phyloP scores from a whole-genome alignment of 2,113 vertebrate species.

The Chiloscyllium plagiosum region DNA sequence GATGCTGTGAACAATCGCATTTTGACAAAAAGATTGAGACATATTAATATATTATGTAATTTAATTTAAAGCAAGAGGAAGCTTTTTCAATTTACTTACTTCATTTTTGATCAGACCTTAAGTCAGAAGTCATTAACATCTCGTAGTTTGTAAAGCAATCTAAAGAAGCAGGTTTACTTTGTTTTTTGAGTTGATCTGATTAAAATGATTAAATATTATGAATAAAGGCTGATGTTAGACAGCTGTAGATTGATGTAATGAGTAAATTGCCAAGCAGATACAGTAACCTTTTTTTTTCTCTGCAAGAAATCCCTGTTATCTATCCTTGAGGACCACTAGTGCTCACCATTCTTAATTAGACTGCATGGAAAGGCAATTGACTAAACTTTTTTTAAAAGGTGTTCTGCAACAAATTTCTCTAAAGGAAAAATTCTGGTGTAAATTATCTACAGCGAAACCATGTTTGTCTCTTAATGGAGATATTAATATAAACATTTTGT shows the following conservation, averaged over 20 bases:
- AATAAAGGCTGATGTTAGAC: background rate
- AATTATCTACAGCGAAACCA: constrained; percentile 22
- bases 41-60: constrained; percentile 15
- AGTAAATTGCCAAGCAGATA: background rate
- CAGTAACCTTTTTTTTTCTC: too few species aligned
- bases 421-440: background rate
- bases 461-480: constrained; percentile 3
- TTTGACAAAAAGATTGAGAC: background rate
- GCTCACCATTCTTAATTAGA: background rate
- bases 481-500: constrained; percentile 14
- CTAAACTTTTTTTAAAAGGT: background rate
- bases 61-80: background rate
- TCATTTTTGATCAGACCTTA: constrained; percentile 12
- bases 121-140: background rate
- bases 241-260: constrained; percentile 3
- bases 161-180: background rate
- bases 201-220: constrained; percentile 18
- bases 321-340: background rate
- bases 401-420: background rate
- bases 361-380: background rate
- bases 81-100: background rate
- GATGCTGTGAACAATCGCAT: background rate
- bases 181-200: background rate
- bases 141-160: background rate
- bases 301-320: background rate